Evolutionary conservation across 2,113 vertebrate genomes (phyloP), one percentile per base, ranked within the genome.

Genomic region (Microcebus tavaratra): DNA sequence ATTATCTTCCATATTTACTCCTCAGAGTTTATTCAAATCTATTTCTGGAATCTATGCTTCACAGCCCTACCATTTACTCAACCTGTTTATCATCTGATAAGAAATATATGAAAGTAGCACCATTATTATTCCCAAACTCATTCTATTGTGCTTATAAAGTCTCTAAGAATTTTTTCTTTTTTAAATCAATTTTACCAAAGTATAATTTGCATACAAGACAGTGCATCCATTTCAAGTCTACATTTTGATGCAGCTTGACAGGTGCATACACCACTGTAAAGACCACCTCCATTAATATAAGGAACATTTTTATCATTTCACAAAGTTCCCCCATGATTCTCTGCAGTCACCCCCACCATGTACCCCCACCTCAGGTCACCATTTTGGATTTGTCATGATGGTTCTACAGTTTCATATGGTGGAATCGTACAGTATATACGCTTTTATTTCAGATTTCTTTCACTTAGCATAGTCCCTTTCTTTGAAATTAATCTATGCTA

Each of bases 401-500:
- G 5, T 29, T 90, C 11, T 63, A 67, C 8, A 84, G 59, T 92
- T 83, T 83, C 27, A 34, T 31, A 57, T 3, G 53, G 10, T 63
- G 29, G 14, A 48, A 79, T 78, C n/a, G 86, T 53, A 65, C 0
- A 94, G 2, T 36, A 67, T 8, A 2, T 3, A 10, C 5, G 50
- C 39, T 80, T 76, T 73, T 61, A 81, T 82, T 94, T 94, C 15
- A 76, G 23, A 59, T 72, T 83, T 72, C 7, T 90, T 95, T 92
- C 75, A 91, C 45, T 31, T 89, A 61, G 9, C n/a, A 73, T 5
- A 72, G 39, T 55, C 29, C 29, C 36, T 83, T 63, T 85, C 31
- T 83, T 63, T 85, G 36, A 59, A 39, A 88, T 72, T 87, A 75
- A 86, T 61, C 15, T 78, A 48, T 23, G 11, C 31, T 57, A 17